Evolutionary conservation across 2,888 invertebrate genomes (phyloP).

Genomic region (Clitarchus hookeri): DNA sequence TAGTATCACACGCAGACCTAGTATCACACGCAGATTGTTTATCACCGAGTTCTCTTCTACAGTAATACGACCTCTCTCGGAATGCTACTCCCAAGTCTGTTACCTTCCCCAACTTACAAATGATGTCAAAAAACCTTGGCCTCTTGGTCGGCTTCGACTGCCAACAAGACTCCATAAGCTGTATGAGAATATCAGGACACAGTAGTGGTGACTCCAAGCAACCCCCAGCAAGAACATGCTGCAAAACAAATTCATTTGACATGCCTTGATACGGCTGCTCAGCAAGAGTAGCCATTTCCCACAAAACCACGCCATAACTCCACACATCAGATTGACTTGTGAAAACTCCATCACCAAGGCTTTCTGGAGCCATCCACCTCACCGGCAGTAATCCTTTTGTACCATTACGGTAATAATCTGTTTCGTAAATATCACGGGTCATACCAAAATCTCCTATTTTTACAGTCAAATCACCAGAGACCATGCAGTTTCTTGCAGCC

Average conservation of each 20-base stretch:
- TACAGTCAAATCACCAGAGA: constrained; percentile 64
- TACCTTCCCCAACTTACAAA: constrained; percentile 62
- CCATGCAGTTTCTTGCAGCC: constrained; percentile 74
- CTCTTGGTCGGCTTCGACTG: constrained; percentile 64
- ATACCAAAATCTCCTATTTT: constrained; percentile 68
- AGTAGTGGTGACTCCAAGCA: constrained; percentile 65
- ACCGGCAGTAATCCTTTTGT: constrained; percentile 62
- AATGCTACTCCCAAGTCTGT: constrained; percentile 62
- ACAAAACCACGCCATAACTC: constrained; percentile 75
- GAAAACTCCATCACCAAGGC: constrained; percentile 69
- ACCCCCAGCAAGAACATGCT: constrained; percentile 62
- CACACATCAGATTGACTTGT: constrained; percentile 66
- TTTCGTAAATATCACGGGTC: constrained; percentile 71
- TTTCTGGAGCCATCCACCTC: constrained; percentile 75
- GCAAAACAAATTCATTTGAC: constrained; percentile 65
- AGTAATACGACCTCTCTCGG: constrained; percentile 62
- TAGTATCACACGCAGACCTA: too few species aligned
- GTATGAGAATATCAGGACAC: constrained; percentile 67
- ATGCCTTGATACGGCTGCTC: constrained; percentile 75
- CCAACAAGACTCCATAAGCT: constrained; percentile 73
- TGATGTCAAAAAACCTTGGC: constrained; percentile 66
- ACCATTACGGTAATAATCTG: constrained; percentile 66
- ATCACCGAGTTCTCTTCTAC: constrained; percentile 44
- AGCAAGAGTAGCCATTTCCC: constrained; percentile 77
- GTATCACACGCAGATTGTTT: constrained; percentile 7